Evolutionary conservation across 2,888 invertebrate genomes (phyloP), one percentile per base, ranked within the genome.

Genomic region (Orgyia antiqua): DNA sequence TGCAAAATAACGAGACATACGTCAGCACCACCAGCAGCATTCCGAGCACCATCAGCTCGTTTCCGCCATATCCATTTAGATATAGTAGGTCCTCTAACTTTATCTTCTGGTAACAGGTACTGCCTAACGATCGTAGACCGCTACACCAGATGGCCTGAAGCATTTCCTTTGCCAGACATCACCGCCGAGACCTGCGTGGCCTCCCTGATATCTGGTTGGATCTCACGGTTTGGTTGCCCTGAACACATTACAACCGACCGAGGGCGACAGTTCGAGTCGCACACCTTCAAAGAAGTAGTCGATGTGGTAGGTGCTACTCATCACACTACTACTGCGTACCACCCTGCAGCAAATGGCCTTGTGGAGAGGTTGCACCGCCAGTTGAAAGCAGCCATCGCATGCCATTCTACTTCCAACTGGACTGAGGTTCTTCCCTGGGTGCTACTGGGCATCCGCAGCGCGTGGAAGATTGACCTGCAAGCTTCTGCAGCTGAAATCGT

Each of bases 111-210:
- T 10, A 25, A 31, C 20, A 31, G 33, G 7, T 46, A 50, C 23
- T 36, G 13, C 4, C 26, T 50, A 1, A 51, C 51, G 0, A 38
- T 48, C 2, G 31, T 50, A 5, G 49, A 49, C 21, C 19, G 64
- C 0, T 38, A 27, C 13, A 48, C 51, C 0, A 11, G 48, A 4
- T 65, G 58, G 61, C 54, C 58, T 2, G 50, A 54, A 10, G 58
- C 56, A 1, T 17, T 10, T 8, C 24, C 30, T 1, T 3, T 24
- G 2, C 2, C 1, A 0, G 30, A 24, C 24, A 36, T 59, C 7
- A 55, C 64, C 0, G 20, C 62, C 0, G 49, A 55, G 5, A 58
- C 54, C 4, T 25, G 25, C 10, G 13, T 15, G 1, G n/a, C n/a
- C 4, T 1, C 10, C 9, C 10, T 26, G 6, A 15, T 26, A 1